Conservation (phyloP, 1,140 invertebrate genomes). For the Paraescarpia echinospica region DNA sequence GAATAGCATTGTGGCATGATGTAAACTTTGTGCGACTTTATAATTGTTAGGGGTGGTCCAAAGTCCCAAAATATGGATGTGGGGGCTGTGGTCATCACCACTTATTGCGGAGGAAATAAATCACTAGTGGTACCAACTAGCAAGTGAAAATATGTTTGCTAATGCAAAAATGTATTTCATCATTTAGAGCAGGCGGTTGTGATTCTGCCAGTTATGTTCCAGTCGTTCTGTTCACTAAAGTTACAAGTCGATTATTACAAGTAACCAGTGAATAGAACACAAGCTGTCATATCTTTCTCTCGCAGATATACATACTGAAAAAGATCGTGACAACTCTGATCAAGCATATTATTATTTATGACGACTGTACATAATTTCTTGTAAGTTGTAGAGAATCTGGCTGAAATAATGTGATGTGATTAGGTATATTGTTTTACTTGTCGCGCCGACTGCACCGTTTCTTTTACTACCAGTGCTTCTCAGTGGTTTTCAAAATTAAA, state of each 20-base stretch:
- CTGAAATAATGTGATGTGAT: background rate
- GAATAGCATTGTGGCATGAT: background rate
- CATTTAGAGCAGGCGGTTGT: background rate
- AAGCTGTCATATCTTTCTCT: background rate
- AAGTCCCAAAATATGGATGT: too few species aligned
- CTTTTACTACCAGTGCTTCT: background rate
- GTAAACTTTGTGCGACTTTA: background rate
- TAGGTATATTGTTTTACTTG: background rate
- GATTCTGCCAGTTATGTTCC: background rate
- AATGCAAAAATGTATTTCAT: background rate
- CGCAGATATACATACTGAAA: background rate
- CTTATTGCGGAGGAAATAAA: too few species aligned
- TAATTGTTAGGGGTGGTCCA: background rate
- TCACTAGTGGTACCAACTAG: too few species aligned
- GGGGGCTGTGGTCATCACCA: too few species aligned
- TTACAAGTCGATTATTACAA: background rate
- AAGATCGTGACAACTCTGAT: background rate
- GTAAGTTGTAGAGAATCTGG: background rate
- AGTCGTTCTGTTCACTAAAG: background rate
- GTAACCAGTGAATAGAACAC: background rate
- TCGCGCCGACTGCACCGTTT: background rate
- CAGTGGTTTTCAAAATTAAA: background rate
- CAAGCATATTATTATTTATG: background rate
- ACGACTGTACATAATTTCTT: background rate
- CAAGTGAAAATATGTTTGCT: too few species aligned